phyloP scores from a whole-genome alignment of 2,888 invertebrate genomes.

The Drosophila macrospina region DNA sequence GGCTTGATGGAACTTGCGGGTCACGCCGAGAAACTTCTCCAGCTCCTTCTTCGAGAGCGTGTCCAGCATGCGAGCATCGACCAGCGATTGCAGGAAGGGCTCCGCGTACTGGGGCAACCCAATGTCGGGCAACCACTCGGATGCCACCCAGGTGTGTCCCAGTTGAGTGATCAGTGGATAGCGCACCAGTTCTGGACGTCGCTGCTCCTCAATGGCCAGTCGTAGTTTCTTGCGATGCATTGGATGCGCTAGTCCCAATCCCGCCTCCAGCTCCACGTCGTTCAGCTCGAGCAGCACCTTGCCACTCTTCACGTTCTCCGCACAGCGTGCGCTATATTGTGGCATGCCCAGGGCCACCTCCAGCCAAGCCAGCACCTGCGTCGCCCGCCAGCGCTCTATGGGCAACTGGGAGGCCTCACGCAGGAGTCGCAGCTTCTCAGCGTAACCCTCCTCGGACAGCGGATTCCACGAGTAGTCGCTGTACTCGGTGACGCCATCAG shows the following conservation, averaged over 20 bases:
- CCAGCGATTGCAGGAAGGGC: conserved; percentile 94
- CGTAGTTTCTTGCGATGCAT: conserved; percentile 97
- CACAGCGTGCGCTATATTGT: conserved; percentile 94
- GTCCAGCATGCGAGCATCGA: conserved; percentile 97
- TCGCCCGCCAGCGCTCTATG: conserved; percentile 96
- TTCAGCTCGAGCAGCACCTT: conserved; percentile 97
- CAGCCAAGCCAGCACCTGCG: conserved; percentile 97
- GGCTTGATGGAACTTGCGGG: conserved; percentile 97
- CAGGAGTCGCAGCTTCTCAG: conserved; percentile 86
- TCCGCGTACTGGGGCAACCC: conserved; percentile 96
- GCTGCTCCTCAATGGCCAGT: conserved; percentile 96
- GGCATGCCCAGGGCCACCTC: conserved; percentile 98
- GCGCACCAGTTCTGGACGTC: conserved; percentile 93
- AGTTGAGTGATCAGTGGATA: conserved; percentile 95
- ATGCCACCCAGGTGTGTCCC: conserved; percentile 96
- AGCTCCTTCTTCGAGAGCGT: conserved; percentile 97
- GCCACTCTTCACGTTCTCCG: conserved; percentile 97
- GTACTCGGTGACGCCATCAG: conserved; percentile 87
- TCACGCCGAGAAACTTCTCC: conserved; percentile 96
- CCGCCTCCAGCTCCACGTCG: conserved; percentile 95
- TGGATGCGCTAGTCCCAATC: conserved; percentile 95
- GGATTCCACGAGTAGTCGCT: conserved; percentile 85
- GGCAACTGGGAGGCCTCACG: conserved; percentile 94
- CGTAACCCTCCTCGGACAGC: conserved; percentile 84
- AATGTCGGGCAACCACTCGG: conserved; percentile 96